Evolutionary conservation across 2,797 vertebrate species (phyloP), one percentile per base, ranked within the genome.

Genomic region (Urosaurus nigricauda): DNA sequence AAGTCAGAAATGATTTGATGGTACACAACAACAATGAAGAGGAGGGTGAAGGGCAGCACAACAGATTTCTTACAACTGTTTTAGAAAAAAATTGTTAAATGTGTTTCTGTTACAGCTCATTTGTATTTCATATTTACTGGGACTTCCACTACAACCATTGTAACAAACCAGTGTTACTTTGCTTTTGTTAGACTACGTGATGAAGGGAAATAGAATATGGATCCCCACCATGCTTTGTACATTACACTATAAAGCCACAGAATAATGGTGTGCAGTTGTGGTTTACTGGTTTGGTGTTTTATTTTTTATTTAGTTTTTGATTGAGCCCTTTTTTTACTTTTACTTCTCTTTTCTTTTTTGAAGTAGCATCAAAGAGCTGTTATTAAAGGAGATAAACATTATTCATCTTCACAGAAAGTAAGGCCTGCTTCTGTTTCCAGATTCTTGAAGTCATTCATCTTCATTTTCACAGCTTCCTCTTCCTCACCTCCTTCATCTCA

Each of bases 381-480:
- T 92, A 82, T 47, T 89, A 91, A 95, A 94, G 73, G 94, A 96
- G 93, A 92, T 94, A 87, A 96, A 95, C 96, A 97, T 97, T 95
- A 95, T 93, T 94, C 95, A 94, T 89, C 95, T 94, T 97, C 97
- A 97, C 96, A 97, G 96, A 97, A 97, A 96, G 95, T 95, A 94
- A 95, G 96, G 96, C 96, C 97, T 96, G 95, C 93, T 96, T 94
- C 90, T 97, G 95, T 95, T 97, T 95, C 63, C 91, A 91, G 96
- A 97, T 97, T 95, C 87, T 92, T 95, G 95, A 97, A 96, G 92
- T 96, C 82, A 93, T 90, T 95, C 92, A 94, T 95, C 94, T 95
- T 96, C 93, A 92, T 95, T 93, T 95, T 95, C 94, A 93, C 83
- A 93, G 92, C 82, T 40, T 94, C 92, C 35, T 95, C 85, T 91